Percentiles rank a stretch among this genome's conserved stretches.
phyloP scores from a whole-genome alignment of 2,888 invertebrate genomes.

The Slavum lentiscoides region DNA sequence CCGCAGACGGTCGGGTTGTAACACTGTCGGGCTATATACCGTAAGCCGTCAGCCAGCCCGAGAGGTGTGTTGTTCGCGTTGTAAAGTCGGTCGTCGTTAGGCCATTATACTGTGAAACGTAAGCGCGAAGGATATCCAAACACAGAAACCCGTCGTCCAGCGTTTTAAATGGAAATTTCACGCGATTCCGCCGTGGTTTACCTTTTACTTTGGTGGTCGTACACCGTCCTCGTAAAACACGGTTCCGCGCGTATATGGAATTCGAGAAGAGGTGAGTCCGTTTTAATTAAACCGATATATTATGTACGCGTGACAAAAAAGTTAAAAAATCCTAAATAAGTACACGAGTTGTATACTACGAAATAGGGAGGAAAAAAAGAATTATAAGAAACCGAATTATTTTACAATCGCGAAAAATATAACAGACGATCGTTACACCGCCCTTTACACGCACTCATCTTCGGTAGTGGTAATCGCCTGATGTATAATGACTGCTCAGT shows the following conservation, averaged over 20 bases:
- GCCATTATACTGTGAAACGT: background rate
- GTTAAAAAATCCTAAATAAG: slow-evolving; percentile 18
- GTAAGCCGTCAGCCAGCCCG: background rate
- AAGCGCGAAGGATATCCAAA: background rate
- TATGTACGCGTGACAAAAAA: background rate
- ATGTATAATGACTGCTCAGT: too few relatives aligned
- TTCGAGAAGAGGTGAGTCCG: slow-evolving; percentile 44
- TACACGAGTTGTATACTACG: background rate
- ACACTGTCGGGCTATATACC: too few relatives aligned
- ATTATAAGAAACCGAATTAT: too few relatives aligned
- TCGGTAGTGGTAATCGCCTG: too few relatives aligned
- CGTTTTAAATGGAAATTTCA: slow-evolving; percentile 23
- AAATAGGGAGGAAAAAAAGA: too few relatives aligned
- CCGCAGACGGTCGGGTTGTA: background rate
- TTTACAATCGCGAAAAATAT: too few relatives aligned
- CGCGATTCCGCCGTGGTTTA: slow-evolving; percentile 15
- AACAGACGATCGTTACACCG: too few relatives aligned
- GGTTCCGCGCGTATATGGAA: slow-evolving; percentile 19
- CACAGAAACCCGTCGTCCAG: background rate
- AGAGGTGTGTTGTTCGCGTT: slow-evolving; percentile 5
- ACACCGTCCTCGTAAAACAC: background rate
- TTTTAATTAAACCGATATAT: slow-evolving; percentile 29
- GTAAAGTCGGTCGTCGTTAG: slow-evolving; percentile 7
- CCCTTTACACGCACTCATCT: too few relatives aligned
- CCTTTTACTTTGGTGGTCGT: slow-evolving; percentile 6